Conservation (phyloP, 92 coral and sea anemone species). For the Porites rus region DNA sequence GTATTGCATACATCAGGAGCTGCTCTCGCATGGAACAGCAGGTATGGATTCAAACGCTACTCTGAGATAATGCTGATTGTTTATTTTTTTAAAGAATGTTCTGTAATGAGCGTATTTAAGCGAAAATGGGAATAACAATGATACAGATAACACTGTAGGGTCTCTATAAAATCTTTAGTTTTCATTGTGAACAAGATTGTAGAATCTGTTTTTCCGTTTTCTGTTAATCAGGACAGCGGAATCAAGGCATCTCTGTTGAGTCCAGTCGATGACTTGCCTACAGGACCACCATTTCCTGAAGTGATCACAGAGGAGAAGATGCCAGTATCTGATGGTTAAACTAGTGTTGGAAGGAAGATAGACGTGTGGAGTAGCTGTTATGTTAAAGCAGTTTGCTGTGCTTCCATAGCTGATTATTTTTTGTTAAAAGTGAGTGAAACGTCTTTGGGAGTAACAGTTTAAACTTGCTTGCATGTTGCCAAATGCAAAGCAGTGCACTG, state of each 20-base stretch:
- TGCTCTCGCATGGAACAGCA: conserved; percentile 79
- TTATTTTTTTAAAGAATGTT: no score
- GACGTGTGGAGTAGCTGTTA: not conserved
- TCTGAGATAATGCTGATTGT: no score
- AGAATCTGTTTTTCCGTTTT: not conserved
- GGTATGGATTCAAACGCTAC: conserved; percentile 40
- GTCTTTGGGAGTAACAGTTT: not conserved
- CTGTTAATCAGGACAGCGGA: conserved; percentile 28
- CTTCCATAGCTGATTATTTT: not conserved
- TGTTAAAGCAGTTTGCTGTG: not conserved
- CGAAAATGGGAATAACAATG: no score
- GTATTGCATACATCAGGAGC: conserved; percentile 68
- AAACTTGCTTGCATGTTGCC: not conserved
- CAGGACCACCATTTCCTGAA: conserved; percentile 6
- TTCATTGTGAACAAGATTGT: not conserved
- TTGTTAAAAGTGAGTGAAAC: not conserved
- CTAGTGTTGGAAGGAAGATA: not conserved
- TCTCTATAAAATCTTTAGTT: not conserved
- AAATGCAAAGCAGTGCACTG: no score
- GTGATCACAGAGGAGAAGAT: conserved; percentile 15
- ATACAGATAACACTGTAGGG: no score
- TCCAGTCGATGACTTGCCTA: conserved; percentile 16
- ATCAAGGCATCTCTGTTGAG: conserved; percentile 32
- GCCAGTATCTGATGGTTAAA: not conserved
- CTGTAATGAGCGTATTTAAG: no score